Evolutionary conservation across 1,140 invertebrate genomes (phyloP).

Genomic region (Cotesia typhae): DNA sequence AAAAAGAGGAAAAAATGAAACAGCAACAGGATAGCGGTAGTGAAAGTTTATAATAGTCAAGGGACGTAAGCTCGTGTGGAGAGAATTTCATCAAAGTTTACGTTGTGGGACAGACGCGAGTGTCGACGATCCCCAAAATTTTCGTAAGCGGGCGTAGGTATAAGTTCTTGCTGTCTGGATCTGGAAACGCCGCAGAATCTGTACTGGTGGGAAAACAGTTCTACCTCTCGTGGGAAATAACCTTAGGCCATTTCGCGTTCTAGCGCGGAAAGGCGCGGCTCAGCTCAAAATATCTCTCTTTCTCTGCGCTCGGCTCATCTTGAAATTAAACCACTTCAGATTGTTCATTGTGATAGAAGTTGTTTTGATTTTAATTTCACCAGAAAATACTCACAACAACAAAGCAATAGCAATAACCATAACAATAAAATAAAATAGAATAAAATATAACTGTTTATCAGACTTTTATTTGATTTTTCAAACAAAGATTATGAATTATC

Average conservation of each 20-base stretch:
- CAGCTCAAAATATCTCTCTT: slow-evolving; percentile 7
- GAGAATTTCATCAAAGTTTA: slow-evolving; percentile 35
- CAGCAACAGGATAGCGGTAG: not conserved
- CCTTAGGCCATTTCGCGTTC: slow-evolving; percentile 39
- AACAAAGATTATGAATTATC: too few species aligned
- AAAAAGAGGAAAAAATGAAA: not conserved
- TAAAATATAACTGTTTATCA: too few species aligned
- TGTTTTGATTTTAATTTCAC: slow-evolving; percentile 38
- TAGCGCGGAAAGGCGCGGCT: slow-evolving; percentile 22
- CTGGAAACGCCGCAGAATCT: slow-evolving; percentile 26
- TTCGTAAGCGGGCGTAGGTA: slow-evolving; percentile 27
- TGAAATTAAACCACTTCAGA: slow-evolving; percentile 33
- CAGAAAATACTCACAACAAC: too few species aligned
- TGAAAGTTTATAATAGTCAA: slow-evolving; percentile 33
- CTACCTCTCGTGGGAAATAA: slow-evolving; percentile 48
- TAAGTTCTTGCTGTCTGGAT: slow-evolving; percentile 32
- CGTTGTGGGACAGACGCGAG: slow-evolving; percentile 22
- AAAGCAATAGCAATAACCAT: too few species aligned
- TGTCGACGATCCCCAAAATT: slow-evolving; percentile 27
- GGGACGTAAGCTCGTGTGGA: slow-evolving; percentile 22
- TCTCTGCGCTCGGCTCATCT: slow-evolving; percentile 7
- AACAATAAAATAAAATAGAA: too few species aligned
- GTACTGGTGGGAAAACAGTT: slow-evolving; percentile 27
- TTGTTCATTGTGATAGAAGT: not conserved
- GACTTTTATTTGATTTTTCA: too few species aligned